Percentiles rank a stretch among this genome's conserved stretches.
Conservation (phyloP, 2,113 vertebrate species). For the Pitta sordida region DNA sequence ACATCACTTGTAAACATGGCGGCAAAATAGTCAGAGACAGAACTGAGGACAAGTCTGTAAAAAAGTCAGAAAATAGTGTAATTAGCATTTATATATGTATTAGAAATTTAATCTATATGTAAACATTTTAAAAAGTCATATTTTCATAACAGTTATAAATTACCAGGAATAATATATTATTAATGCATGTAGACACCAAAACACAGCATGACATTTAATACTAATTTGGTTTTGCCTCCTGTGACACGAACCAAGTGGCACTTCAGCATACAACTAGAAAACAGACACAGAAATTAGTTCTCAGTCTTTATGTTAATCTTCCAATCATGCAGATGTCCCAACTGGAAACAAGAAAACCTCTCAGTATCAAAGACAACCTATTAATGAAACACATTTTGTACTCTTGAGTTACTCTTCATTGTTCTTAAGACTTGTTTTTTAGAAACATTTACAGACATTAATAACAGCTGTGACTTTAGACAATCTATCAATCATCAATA, state of each 20-base stretch:
- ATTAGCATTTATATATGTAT: neutral
- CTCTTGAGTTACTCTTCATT: neutral
- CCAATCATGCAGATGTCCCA: neutral
- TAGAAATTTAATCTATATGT: neutral
- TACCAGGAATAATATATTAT: neutral
- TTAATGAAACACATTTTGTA: neutral
- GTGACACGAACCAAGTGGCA: neutral
- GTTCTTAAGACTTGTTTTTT: neutral
- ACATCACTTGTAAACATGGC: slow-evolving; percentile 85
- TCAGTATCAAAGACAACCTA: neutral
- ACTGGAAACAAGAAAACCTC: neutral
- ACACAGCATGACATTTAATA: neutral
- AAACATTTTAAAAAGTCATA: neutral
- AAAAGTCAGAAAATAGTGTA: neutral
- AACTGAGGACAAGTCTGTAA: slow-evolving; percentile 80
- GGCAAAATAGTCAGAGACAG: slow-evolving; percentile 83
- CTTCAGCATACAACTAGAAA: neutral
- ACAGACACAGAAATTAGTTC: neutral
- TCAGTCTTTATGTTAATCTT: neutral
- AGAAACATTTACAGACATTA: neutral
- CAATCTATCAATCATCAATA: neutral
- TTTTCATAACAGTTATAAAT: neutral
- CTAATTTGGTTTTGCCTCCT: neutral
- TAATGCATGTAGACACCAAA: neutral
- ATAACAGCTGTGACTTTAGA: neutral